Evolutionary conservation across 92 coral and sea anemone species (phyloP), one percentile per base, ranked within the genome.

Genomic region (Epizoanthus illoricatus): DNA sequence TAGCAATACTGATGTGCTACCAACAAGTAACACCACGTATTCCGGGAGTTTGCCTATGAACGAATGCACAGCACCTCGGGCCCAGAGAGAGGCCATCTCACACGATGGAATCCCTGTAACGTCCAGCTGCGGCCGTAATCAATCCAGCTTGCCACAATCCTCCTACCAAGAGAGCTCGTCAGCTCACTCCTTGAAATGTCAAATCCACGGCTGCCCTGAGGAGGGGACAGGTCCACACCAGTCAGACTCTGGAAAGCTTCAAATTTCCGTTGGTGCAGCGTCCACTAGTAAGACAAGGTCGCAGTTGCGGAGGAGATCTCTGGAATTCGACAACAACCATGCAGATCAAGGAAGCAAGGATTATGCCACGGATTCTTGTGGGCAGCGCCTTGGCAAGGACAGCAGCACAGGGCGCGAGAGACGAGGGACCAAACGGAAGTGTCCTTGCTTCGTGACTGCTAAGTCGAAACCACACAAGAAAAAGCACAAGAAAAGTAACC

Each of bases 351-450:
- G 65, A n/a, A 58, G 47, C 18, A 59, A 47, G 15, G 71, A 43
- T 8, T 39, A 8, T n/a, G 12, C 82, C 61, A 64, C 7, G 16
- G 17, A 28, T 28, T 28, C 36, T 2, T 28, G 36, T 28, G 36
- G 36, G 36, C 36, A 21, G 47, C 33, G 59, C 71, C 21, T 19
- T 20, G 67, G 47, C 15, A 66, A 23, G n/a, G 36, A 62, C 40
- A 20, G 59, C 47, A 41, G 42, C 11, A 20, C 18, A 56, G 66
- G 52, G 5, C 23, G 21, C 40, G 71, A 63, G 10, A 64, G 13
- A 17, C 71, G 71, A 12, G 82, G 82, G 0, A 45, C 33, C 0
- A 78, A 78, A 54, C 82, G 82, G 0, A 78, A 42, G 4, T 78
- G 82, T 39, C 33, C 71, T 16, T 63, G 28, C 45, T 43, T 41